Percentiles rank a stretch among this genome's conserved stretches.
Evolutionary conservation across 2,888 invertebrate species (phyloP).

Genomic region (Luperina testacea): DNA sequence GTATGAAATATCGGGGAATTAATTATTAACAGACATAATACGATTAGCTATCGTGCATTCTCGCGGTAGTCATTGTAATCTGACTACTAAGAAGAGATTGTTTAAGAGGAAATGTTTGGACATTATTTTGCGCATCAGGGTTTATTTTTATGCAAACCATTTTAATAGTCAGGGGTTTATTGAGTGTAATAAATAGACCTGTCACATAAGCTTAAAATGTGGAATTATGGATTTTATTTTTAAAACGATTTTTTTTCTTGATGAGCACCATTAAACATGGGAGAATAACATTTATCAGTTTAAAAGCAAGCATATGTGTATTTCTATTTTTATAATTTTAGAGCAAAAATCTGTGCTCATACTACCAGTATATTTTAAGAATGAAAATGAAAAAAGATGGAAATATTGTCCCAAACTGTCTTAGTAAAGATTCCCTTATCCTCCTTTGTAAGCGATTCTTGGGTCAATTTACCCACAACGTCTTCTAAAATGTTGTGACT

Average conservation of each 20-base stretch:
- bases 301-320: not conserved
- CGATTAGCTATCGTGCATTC: slow-evolving; percentile 83
- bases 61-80: slow-evolving; percentile 81
- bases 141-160: slow-evolving; percentile 26
- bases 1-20: slow-evolving; percentile 85
- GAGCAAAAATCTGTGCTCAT: not conserved
- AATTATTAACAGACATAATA: slow-evolving; percentile 85
- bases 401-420: slow-evolving; percentile 17
- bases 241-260: not conserved
- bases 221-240: not conserved
- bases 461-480: slow-evolving; percentile 10
- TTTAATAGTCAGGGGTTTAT: not conserved
- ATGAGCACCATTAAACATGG: not conserved
- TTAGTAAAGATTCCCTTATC: slow-evolving; percentile 6
- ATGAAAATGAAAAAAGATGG: not conserved
- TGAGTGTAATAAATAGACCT: slow-evolving; percentile 9
- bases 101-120: slow-evolving; percentile 61
- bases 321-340: not conserved
- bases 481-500: slow-evolving; percentile 18
- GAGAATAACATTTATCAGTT: not conserved
- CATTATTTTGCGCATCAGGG: slow-evolving; percentile 53
- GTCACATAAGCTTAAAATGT: not conserved
- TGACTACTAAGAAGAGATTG: slow-evolving; percentile 72
- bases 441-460: slow-evolving; percentile 18
- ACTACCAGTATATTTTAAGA: not conserved